These are phyloP conservation scores for Eurypyga helias DNA, from an alignment of 2,113 vertebrate species.

Conservation along the genomic window DNA sequence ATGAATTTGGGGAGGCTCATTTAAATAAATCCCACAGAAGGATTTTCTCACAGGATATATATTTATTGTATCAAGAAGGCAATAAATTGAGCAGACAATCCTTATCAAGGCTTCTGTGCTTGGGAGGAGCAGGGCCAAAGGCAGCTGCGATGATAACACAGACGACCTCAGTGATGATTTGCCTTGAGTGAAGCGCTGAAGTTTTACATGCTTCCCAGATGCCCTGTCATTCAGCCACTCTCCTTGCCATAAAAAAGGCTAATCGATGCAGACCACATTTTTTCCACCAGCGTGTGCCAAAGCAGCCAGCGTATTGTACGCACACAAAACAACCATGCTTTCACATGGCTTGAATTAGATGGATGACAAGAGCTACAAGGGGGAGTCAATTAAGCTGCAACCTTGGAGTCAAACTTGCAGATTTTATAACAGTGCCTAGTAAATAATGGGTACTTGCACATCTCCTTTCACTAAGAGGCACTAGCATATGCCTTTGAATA, in stretches of 20 bases:
- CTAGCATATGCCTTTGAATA: constrained; percentile 68
- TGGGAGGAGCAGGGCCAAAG: constrained; percentile 29
- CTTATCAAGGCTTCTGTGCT: constrained; percentile 35
- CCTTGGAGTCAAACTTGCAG: constrained; percentile 69
- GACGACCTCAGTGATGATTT: constrained; percentile 64
- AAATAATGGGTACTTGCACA: constrained; percentile 66
- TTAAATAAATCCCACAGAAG: constrained; percentile 51
- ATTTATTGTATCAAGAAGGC: constrained; percentile 58
- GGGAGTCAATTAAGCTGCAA: constrained; percentile 62
- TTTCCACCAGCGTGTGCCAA: constrained; percentile 53
- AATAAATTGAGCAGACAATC: constrained; percentile 61
- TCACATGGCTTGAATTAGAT: constrained; percentile 39
- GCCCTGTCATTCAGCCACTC: constrained; percentile 69
- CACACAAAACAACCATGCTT: constrained; percentile 26
- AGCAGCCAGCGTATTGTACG: constrained; percentile 24
- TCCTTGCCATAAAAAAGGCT: constrained; percentile 71
- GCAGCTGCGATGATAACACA: constrained; percentile 33
- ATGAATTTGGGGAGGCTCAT: neutral
- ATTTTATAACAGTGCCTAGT: constrained; percentile 68
- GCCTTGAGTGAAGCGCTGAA: constrained; percentile 58
- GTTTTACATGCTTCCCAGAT: constrained; percentile 68
- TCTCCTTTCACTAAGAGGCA: constrained; percentile 70
- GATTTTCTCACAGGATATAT: constrained; percentile 32
- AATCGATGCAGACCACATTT: constrained; percentile 77
- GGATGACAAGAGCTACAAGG: constrained; percentile 56